These are phyloP conservation scores for Tyrophagus putrescentiae DNA, from an alignment of 1,140 invertebrate species.

Conservation along the genomic window DNA sequence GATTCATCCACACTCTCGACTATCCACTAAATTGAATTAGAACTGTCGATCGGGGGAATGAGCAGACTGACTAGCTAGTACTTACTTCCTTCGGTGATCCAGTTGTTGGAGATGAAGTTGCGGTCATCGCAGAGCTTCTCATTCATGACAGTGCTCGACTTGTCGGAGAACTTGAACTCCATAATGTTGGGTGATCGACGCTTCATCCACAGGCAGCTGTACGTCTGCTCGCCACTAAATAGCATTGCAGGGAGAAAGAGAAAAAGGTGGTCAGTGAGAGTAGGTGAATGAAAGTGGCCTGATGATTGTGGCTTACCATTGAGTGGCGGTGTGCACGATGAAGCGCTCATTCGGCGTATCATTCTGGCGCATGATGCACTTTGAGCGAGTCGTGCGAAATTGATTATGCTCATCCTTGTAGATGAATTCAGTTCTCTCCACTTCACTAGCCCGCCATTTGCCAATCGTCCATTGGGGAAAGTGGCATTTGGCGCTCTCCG, in stretches of 20 bases:
- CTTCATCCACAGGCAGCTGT: constrained; percentile 48
- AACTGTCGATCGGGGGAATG: background rate
- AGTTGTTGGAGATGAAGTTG: constrained; percentile 39
- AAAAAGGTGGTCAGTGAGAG: background rate
- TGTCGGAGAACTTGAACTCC: constrained; percentile 46
- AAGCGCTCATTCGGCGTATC: constrained; percentile 35
- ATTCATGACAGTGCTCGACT: constrained; percentile 28
- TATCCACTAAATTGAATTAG: constrained; percentile 9
- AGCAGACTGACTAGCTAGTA: background rate
- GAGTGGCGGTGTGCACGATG: constrained; percentile 39
- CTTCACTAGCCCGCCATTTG: constrained; percentile 44
- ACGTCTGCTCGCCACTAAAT: constrained; percentile 48
- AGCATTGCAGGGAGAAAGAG: constrained; percentile 21
- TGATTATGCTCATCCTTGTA: constrained; percentile 45
- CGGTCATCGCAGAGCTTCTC: constrained; percentile 35
- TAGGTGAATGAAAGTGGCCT: constrained; percentile 3
- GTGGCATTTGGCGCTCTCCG: constrained; percentile 31
- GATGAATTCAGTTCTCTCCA: constrained; percentile 44
- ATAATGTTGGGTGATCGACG: constrained; percentile 47
- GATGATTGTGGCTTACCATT: constrained; percentile 35
- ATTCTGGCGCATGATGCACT: constrained; percentile 35
- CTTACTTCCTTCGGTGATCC: constrained; percentile 52
- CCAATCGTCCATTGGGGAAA: constrained; percentile 52
- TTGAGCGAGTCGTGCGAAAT: constrained; percentile 48
- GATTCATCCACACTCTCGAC: background rate